These are phyloP conservation scores for Elachura formosa DNA, from an alignment of 2,113 vertebrate genomes.

Conservation along the genomic window DNA sequence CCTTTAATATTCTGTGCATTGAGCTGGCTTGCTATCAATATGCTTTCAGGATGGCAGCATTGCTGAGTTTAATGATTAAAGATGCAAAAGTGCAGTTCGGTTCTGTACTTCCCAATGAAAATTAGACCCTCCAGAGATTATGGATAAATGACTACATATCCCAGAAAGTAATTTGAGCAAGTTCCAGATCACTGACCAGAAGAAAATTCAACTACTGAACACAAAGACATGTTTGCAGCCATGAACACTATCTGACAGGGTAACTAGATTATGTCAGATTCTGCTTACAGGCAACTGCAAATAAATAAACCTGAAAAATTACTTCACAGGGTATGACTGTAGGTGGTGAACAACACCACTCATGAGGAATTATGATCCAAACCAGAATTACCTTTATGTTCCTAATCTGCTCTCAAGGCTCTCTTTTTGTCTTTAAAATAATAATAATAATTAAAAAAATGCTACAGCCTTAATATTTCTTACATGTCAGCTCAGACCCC, in stretches of 20 bases:
- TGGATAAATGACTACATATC: constrained; percentile 44
- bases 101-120: background rate
- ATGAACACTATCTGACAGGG: constrained; percentile 18
- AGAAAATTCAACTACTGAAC: constrained; percentile 24
- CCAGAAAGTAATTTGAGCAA: constrained; percentile 11
- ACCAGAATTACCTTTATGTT: constrained; percentile 39
- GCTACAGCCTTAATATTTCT: constrained; percentile 64
- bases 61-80: constrained; percentile 6
- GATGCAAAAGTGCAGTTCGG: background rate
- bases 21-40: background rate
- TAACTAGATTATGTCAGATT: constrained; percentile 66
- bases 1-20: constrained; percentile 15
- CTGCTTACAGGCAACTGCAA: constrained; percentile 61
- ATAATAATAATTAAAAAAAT: background rate
- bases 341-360: constrained; percentile 50
- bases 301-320: constrained; percentile 67
- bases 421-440: constrained; percentile 41
- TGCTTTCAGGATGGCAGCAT: background rate
- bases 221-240: constrained; percentile 28
- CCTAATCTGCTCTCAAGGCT: constrained; percentile 48
- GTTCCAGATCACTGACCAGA: constrained; percentile 45
- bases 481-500: constrained; percentile 64
- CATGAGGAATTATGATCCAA: constrained; percentile 44
- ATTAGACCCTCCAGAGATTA: constrained; percentile 19
- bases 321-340: background rate